Percentiles rank a stretch among this genome's conserved stretches.
phyloP scores from a whole-genome alignment of 2,113 vertebrate genomes.

The Poicephalus gulielmi region DNA sequence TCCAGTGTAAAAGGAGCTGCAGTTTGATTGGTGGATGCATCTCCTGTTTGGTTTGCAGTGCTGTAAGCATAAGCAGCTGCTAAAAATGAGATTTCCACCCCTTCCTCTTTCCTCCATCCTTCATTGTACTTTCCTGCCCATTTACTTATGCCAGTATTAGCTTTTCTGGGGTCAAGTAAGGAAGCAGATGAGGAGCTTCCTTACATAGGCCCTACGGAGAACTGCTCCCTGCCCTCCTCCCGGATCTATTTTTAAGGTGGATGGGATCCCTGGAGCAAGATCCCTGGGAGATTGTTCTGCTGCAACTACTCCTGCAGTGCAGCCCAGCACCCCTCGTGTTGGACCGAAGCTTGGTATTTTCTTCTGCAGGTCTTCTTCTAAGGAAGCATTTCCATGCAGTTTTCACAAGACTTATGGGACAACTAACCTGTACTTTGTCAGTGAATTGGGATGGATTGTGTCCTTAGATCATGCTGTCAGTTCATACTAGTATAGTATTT shows the following conservation, averaged over 20 bases:
- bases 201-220: not conserved
- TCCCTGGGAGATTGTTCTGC: not conserved
- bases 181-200: not conserved
- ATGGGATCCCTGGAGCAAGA: not conserved
- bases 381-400: not conserved
- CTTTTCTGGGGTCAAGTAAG: not conserved
- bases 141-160: not conserved
- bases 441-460: not conserved
- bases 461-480: not conserved
- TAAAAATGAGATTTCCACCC: not conserved
- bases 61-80: not conserved
- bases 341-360: not conserved
- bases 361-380: not conserved
- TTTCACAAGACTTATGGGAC: not conserved
- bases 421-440: not conserved
- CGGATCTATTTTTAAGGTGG: accelerated
- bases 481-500: not conserved
- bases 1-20: not conserved
- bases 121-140: not conserved
- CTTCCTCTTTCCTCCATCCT: not conserved
- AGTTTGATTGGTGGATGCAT: not conserved
- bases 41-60: accelerated
- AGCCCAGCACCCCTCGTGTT: not conserved
- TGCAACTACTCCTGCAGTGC: not conserved
- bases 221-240: not conserved